Conservation (phyloP, 2,888 invertebrate genomes). For the Folsomia manolachei region DNA sequence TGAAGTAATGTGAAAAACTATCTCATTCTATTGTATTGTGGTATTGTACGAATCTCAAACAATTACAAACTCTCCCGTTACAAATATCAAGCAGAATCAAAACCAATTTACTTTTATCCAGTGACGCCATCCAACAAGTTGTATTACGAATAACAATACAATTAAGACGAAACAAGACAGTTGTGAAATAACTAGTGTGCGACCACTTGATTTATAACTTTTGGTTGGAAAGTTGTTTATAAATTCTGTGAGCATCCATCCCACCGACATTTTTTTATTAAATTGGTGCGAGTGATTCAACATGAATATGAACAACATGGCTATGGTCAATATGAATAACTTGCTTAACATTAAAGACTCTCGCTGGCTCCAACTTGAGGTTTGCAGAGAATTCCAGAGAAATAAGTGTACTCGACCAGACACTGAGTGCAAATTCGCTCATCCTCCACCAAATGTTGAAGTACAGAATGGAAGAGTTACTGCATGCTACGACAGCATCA, state of each 20-base stretch:
- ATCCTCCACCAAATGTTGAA: slow-evolving; percentile 98
- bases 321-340: slow-evolving; percentile 96
- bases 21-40: too few relatives aligned
- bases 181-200: slow-evolving; percentile 15
- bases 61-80: background rate
- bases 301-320: slow-evolving; percentile 58
- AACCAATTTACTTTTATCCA: background rate
- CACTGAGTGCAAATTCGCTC: slow-evolving; percentile 99
- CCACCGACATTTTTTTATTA: too few relatives aligned
- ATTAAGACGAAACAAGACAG: slow-evolving; percentile 1
- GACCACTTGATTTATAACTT: too few relatives aligned
- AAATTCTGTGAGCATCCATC: too few relatives aligned
- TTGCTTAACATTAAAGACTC: slow-evolving; percentile 98
- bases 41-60: background rate
- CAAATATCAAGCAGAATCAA: background rate
- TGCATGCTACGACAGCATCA: slow-evolving; percentile 99
- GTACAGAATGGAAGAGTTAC: slow-evolving; percentile 99
- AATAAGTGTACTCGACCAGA: slow-evolving; percentile 99
- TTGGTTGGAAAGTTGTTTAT: too few relatives aligned
- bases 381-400: slow-evolving; percentile 98
- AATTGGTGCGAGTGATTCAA: too few relatives aligned
- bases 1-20: background rate
- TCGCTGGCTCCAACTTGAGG: slow-evolving; percentile 99
- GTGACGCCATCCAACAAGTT: background rate
- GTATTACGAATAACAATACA: too few relatives aligned